Base-by-base conservation (phyloP, 2,797 vertebrate genomes). In the Gymnothorax reevesii region DNA sequence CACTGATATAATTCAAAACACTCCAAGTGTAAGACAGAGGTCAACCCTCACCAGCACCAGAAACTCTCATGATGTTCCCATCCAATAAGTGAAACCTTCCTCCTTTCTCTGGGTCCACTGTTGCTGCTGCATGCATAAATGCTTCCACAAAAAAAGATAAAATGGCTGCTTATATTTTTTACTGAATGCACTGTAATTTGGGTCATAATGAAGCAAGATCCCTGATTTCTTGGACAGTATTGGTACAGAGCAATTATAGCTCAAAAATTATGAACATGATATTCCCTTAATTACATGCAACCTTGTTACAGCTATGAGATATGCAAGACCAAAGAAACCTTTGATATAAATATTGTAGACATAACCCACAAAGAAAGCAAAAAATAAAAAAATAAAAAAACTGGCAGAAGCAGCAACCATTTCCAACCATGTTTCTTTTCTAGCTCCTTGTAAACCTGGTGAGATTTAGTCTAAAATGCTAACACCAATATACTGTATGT, bases 31-130 rank as follows among this genome's bases (percentile, higher is more conserved):
- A 1, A 62, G 25, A 49, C 15, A 33, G 57, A 17, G 49, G 0
- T 71, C 83, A 82, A 57, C 88, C 83, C 91, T 94, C 85, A 98
- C 98, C 96, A 99, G 92, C 71, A 98, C 95, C 87, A 94, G 93
- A 91, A 99, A 99, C 85, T 97, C 95, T 90, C 98, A 97, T 95
- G 89, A 99, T 93, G 0, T 93, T 98, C 82, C 97, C 97, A 7
- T 97, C 97, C 88, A 99, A 90, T 86, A 99, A 87, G 80, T 96
- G 96, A 92, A 99, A 98, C 88, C 95, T 96, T 33, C 98, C 98
- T 17, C 98, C 98, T 87, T 89, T 94, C 20, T 95, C 93, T 0
- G 95, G 96, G 0, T 98, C 97, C 60, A 99, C 90, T 62, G 91
- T 52, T 0, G 97, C 97, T 1, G 95, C 91, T 0, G 97, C 95